Evolutionary conservation across 2,113 vertebrate species (phyloP).

Genomic region (Myotis brandtii): DNA sequence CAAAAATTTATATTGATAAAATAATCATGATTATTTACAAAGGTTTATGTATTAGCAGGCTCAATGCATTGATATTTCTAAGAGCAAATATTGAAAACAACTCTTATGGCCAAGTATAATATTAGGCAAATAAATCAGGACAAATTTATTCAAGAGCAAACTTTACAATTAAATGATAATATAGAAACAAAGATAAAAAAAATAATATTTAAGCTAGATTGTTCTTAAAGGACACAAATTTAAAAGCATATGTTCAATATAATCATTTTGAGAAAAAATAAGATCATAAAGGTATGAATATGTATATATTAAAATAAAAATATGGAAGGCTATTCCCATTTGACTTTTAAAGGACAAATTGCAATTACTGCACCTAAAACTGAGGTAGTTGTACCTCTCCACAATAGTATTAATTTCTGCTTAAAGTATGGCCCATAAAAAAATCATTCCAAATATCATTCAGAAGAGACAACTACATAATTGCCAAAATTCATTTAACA

Average conservation of each 20-base stretch:
- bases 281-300: not conserved
- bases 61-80: not conserved
- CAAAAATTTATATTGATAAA: slow-evolving; percentile 17
- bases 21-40: slow-evolving; percentile 19
- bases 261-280: not conserved
- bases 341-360: not conserved
- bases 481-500: not conserved
- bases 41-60: not conserved
- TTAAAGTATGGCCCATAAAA: not conserved
- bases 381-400: not conserved
- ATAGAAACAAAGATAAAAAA: not conserved
- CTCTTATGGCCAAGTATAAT: not conserved
- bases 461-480: slow-evolving; percentile 16
- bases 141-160: slow-evolving; percentile 2
- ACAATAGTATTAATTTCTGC: not conserved
- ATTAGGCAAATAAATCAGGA: slow-evolving; percentile 5
- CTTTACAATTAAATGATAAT: slow-evolving; percentile 45
- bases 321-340: not conserved
- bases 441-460: not conserved
- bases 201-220: not conserved
- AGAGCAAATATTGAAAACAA: not conserved
- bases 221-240: not conserved
- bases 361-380: slow-evolving; percentile 8
- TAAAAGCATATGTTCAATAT: not conserved
- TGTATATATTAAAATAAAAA: not conserved